phyloP scores from a whole-genome alignment of 2,888 invertebrate genomes.

The Macrosoma leucophasiata region DNA sequence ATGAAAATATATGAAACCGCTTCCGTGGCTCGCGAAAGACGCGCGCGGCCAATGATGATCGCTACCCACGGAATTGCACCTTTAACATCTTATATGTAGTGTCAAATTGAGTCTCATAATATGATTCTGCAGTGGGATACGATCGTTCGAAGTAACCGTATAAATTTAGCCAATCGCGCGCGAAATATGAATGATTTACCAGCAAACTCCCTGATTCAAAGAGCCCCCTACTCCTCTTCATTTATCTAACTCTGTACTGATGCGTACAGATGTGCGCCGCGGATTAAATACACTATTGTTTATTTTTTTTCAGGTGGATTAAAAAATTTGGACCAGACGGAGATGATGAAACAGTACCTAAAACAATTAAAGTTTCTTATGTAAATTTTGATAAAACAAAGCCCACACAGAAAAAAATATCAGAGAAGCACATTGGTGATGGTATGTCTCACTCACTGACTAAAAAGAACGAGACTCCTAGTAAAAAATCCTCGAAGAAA shows the following conservation, averaged over 20 bases:
- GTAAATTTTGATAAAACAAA: constrained; percentile 65
- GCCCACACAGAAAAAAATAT: constrained; percentile 46
- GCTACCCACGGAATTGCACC: too few relatives aligned
- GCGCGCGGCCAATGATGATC: too few relatives aligned
- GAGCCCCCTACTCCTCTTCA: neutral
- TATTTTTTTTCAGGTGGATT: constrained; percentile 38
- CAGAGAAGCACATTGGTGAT: too few relatives aligned
- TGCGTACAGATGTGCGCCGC: neutral
- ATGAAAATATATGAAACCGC: too few relatives aligned
- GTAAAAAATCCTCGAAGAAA: constrained; percentile 27
- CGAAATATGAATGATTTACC: too few relatives aligned
- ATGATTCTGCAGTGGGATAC: too few relatives aligned
- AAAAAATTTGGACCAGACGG: constrained; percentile 43
- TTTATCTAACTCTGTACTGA: neutral
- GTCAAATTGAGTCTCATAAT: too few relatives aligned
- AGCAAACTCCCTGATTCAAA: too few relatives aligned
- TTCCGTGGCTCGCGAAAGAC: too few relatives aligned
- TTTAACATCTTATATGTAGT: too few relatives aligned
- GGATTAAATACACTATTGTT: neutral
- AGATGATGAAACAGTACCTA: constrained; percentile 41
- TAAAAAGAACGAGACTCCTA: constrained; percentile 26
- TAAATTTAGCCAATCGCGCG: too few relatives aligned
- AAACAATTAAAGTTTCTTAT: constrained; percentile 47
- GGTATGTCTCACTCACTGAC: constrained; percentile 32
- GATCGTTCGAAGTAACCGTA: too few relatives aligned